Evolutionary conservation across 2,113 vertebrate species (phyloP), one percentile per base, ranked within the genome.

Genomic region (Sterna hirundo): DNA sequence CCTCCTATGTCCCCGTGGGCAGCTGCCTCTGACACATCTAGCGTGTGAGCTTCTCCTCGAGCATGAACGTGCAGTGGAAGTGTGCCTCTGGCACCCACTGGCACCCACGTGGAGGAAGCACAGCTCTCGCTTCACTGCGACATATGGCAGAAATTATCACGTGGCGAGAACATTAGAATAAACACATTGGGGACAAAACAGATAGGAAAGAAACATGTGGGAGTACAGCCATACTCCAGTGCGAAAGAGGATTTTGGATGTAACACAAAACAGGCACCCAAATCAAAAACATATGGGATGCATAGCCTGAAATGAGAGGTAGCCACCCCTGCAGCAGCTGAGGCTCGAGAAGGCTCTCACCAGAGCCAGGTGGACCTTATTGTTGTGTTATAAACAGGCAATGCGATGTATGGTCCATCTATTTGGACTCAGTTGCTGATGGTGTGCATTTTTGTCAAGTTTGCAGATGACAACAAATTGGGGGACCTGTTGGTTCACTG

Each of bases 201-300:
- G 60, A 29, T 42, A 55, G 1, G 17, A 78, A 95, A 84, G 54
- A 92, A 85, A 46, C 30, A 15, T 68, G 65, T 51, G 4, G 5
- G 51, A 40, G 32, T 54, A 52, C 40, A 81, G 77, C 36, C 55
- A 21, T 29, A 38, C 36, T 81, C 40, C 22, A 54, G 51, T n/a
- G 32, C 12, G 42, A 82, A 75, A 85, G 61, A 66, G 38, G 55
- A 71, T 91, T 93, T 93, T 91, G 69, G 60, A 68, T 90, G 36
- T 38, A 72, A 60, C 18, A 52, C 13, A 81, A 34, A 92, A 71
- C 13, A 78, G 30, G 19, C 75, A 62, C 30, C 22, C 26, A 58
- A 57, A 78, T 38, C 4, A 62, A 83, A 87, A 89, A 7, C n/a
- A 72, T 30, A 18, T 17, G 30, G 55, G 17, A 77, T 18, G 5